Conservation (phyloP, 2,888 invertebrate species). For the Dolichopus griseipennis region DNA sequence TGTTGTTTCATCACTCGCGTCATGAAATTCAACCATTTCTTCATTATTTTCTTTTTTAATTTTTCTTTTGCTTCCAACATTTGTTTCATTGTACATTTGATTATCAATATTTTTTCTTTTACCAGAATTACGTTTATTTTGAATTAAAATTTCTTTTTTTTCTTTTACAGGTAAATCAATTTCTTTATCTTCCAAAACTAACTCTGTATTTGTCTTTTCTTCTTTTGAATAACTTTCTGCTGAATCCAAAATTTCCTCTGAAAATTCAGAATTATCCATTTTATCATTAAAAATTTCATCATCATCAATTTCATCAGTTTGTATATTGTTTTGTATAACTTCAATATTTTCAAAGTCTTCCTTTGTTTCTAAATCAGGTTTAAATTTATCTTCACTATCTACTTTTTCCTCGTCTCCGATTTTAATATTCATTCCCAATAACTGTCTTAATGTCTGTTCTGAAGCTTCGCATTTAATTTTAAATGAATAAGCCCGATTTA, state of each 20-base stretch:
- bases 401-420: slow-evolving; percentile 18
- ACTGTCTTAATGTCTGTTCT: slow-evolving; percentile 35
- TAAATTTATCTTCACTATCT: neutral
- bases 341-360: neutral
- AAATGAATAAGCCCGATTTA: slow-evolving; percentile 40
- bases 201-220: neutral
- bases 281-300: neutral
- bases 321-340: neutral
- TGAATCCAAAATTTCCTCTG: neutral
- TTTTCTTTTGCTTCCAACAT: neutral
- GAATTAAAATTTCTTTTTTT: neutral
- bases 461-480: slow-evolving; percentile 42
- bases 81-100: neutral
- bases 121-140: neutral
- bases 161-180: neutral
- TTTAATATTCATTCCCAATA: slow-evolving; percentile 30
- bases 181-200: neutral
- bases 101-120: neutral
- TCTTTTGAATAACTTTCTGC: neutral
- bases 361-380: neutral
- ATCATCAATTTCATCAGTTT: neutral
- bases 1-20: neutral
- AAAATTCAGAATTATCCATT: neutral
- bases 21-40: neutral
- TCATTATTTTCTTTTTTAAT: neutral